Conservation (phyloP, 92 coral and sea anemone genomes). For the Parazoanthus swiftii region DNA sequence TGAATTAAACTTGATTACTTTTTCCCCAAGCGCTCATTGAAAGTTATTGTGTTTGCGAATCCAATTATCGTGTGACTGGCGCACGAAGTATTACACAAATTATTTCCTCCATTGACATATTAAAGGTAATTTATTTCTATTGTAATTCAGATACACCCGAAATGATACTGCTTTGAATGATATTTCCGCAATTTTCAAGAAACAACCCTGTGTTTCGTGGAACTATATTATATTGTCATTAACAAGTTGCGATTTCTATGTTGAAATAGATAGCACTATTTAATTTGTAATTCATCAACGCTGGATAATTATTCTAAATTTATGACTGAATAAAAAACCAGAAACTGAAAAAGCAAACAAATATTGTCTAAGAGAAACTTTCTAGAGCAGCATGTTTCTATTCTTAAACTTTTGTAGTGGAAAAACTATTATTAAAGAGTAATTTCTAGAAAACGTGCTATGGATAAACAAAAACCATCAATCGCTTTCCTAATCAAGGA, state of each 20-base stretch:
- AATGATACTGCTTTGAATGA: constrained; percentile 15
- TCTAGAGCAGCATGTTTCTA: not conserved
- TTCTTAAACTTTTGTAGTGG: not conserved
- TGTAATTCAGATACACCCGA: not conserved
- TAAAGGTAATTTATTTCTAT: not conserved
- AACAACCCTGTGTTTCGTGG: constrained; percentile 8
- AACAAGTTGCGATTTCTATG: not conserved
- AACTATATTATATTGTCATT: not conserved
- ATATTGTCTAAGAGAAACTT: not conserved
- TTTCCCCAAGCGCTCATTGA: not conserved
- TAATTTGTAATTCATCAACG: not conserved
- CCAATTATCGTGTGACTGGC: constrained; percentile 4
- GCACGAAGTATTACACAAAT: not conserved
- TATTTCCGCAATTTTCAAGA: constrained; percentile 4
- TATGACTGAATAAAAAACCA: not conserved
- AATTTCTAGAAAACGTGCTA: not conserved
- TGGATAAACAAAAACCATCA: no score
- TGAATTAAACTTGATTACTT: constrained; percentile 3
- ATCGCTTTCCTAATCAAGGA: not conserved
- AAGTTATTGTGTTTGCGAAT: constrained; percentile 1
- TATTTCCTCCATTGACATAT: not conserved
- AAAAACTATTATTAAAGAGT: not conserved
- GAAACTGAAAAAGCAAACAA: not conserved
- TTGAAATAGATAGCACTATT: not conserved
- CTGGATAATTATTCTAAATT: not conserved